Percentiles rank a stretch among this genome's conserved stretches.
Conservation (phyloP, 2,797 vertebrate genomes). For the Nyctalus aviator region DNA sequence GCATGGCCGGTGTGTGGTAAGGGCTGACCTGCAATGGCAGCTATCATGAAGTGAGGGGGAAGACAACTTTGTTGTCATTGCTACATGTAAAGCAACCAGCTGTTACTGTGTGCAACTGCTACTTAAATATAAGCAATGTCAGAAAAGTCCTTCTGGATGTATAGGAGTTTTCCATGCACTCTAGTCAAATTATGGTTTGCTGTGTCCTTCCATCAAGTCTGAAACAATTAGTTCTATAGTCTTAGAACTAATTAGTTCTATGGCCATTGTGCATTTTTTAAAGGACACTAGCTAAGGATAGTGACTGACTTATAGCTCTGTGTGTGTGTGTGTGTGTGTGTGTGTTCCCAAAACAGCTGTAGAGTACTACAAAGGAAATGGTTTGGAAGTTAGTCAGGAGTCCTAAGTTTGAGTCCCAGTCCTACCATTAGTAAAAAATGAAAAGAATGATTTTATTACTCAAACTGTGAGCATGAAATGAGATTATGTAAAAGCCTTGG, state of each 20-base stretch:
- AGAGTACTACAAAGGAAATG: neutral
- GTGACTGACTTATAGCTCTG: neutral
- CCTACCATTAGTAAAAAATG: conserved; percentile 6
- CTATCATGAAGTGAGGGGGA: neutral
- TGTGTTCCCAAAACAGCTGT: neutral
- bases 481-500: neutral
- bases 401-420: neutral
- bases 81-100: neutral
- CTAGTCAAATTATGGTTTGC: neutral
- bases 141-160: neutral
- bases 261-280: neutral
- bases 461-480: neutral
- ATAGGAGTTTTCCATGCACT: neutral
- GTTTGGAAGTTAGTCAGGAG: neutral
- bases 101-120: neutral
- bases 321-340: neutral
- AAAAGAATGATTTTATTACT: neutral
- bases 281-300: neutral
- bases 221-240: neutral
- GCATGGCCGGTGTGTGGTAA: neutral
- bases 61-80: neutral
- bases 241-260: too few species aligned
- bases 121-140: neutral
- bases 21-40: accelerated
- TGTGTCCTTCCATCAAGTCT: neutral